phyloP scores from a whole-genome alignment of 2,888 invertebrate species.

The Netelia inedita region DNA sequence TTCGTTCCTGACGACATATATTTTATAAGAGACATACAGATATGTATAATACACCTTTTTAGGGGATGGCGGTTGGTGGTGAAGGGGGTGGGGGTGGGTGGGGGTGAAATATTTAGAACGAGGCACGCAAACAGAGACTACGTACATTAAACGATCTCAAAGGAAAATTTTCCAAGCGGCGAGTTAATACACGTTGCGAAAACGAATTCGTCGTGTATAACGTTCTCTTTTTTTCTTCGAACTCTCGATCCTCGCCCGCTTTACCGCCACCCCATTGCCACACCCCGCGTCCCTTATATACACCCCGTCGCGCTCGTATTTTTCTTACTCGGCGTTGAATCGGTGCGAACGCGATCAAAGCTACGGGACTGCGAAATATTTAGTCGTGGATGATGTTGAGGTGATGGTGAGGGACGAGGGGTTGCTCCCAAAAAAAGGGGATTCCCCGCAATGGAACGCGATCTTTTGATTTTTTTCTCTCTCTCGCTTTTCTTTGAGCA shows the following conservation, averaged over 20 bases:
- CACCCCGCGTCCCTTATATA: too few species aligned
- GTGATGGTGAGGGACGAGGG: neutral
- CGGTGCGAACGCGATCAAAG: slow-evolving; percentile 61
- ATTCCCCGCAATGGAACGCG: slow-evolving; percentile 35
- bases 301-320: neutral
- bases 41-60: neutral
- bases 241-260: neutral
- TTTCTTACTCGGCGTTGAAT: slow-evolving; percentile 29
- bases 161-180: slow-evolving; percentile 43
- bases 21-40: neutral
- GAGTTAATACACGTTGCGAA: slow-evolving; percentile 36
- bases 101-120: slow-evolving; percentile 62
- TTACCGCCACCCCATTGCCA: too few species aligned
- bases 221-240: slow-evolving; percentile 6
- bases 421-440: neutral
- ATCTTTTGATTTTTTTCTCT: slow-evolving; percentile 60
- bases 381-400: slow-evolving; percentile 42
- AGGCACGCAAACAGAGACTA: slow-evolving; percentile 62
- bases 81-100: neutral
- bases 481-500: slow-evolving; percentile 47
- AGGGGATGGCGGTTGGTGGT: neutral
- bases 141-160: slow-evolving; percentile 66
- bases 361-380: slow-evolving; percentile 61
- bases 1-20: neutral
- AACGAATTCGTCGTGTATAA: slow-evolving; percentile 12